A percentile compares a stretch with the other conserved stretches of the same genome.
These are phyloP conservation scores for Ianthella basta DNA, from an alignment of 37 sponge, comb jelly and placozoan species.

Conservation along the genomic window DNA sequence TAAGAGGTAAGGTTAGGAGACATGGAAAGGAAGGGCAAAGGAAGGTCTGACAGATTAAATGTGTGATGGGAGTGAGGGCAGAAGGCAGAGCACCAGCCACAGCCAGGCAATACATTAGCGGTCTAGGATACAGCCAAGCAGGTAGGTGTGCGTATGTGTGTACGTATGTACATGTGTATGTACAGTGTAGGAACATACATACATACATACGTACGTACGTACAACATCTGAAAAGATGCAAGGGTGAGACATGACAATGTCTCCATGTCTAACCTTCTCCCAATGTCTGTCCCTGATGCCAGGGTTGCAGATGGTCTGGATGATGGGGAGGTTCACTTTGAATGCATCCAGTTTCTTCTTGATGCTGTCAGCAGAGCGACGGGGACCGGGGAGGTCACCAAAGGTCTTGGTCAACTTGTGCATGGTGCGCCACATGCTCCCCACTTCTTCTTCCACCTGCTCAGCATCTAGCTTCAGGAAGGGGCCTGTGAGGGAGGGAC, in stretches of 20 bases:
- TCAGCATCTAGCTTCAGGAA: conserved; percentile 94
- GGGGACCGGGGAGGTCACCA: conserved; percentile 84
- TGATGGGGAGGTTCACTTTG: conserved; percentile 89
- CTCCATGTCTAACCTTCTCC: conserved; percentile 46
- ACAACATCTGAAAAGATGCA: not conserved
- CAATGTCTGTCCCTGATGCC: conserved; percentile 96
- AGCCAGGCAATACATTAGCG: not conserved
- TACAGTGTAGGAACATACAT: not conserved
- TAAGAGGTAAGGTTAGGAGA: too few species aligned
- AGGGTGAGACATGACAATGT: too few species aligned
- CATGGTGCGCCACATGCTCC: conserved; percentile 91
- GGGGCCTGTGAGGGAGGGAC: conserved; percentile 50
- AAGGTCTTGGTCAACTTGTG: conserved; percentile 88
- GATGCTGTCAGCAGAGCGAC: conserved; percentile 80
- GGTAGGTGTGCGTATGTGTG: not conserved
- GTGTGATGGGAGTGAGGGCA: not conserved
- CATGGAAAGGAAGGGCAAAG: too few species aligned
- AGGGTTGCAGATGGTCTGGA: conserved; percentile 90
- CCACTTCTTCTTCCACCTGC: conserved; percentile 88
- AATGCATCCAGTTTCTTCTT: conserved; percentile 90
- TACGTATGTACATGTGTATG: not conserved
- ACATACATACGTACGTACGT: not conserved
- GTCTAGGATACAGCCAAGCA: not conserved
- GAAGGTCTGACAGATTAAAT: too few species aligned
- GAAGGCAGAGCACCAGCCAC: not conserved